Conservation (phyloP, 2,797 vertebrate genomes). For the Poecilia picta region DNA sequence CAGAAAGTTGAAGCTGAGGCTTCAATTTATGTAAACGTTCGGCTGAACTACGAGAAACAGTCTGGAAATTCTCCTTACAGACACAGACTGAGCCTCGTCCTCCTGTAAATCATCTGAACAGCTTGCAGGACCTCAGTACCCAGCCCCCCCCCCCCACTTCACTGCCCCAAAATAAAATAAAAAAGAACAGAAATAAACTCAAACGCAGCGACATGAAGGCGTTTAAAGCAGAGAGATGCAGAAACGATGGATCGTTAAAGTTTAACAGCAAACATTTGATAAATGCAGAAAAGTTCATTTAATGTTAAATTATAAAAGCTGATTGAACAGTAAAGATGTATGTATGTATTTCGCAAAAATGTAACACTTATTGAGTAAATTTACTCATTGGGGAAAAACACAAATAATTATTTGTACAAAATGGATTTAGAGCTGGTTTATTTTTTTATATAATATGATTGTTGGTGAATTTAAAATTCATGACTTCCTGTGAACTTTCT, state of each 20-base stretch:
- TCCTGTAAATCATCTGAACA: conserved; percentile 57
- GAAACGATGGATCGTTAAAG: conserved; percentile 62
- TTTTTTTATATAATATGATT: not conserved
- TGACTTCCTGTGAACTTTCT: not conserved
- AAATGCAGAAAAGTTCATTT: conserved; percentile 25
- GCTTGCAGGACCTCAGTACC: conserved; percentile 45
- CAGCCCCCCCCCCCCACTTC: conserved; percentile 43
- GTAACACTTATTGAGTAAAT: not conserved
- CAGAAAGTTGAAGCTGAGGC: conserved; percentile 28
- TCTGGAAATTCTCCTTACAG: conserved; percentile 38
- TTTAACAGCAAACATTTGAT: conserved; percentile 21
- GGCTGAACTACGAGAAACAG: conserved; percentile 22
- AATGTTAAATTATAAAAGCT: not conserved
- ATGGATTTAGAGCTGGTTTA: not conserved
- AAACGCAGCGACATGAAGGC: conserved; percentile 52
- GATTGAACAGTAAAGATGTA: not conserved
- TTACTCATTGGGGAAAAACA: not conserved
- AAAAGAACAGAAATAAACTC: conserved; percentile 36
- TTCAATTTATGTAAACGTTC: conserved; percentile 17
- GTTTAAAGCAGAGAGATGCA: conserved; percentile 62
- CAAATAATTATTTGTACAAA: not conserved
- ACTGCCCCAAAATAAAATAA: conserved; percentile 34
- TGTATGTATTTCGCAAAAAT: too few species aligned
- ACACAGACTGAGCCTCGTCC: not conserved
- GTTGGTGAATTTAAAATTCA: not conserved